Conservation (phyloP, 2,888 invertebrate species). For the Synergus itoensis region DNA sequence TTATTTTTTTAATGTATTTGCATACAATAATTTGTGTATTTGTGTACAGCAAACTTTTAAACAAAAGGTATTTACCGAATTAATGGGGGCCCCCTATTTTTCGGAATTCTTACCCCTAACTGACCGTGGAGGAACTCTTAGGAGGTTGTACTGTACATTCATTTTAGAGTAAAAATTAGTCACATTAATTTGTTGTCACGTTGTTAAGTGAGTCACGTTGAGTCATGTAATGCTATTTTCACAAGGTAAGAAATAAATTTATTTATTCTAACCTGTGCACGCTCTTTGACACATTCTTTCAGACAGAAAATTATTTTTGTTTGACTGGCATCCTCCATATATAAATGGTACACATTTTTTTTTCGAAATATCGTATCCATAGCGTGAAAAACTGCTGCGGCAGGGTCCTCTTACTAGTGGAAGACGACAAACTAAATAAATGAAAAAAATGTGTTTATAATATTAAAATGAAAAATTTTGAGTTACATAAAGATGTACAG, state of each 20-base stretch:
- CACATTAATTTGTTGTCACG: background rate
- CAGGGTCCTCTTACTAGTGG: slow-evolving; percentile 85
- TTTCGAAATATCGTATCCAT: slow-evolving; percentile 88
- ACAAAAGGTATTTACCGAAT: too few relatives aligned
- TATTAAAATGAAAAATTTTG: background rate
- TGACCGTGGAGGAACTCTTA: too few relatives aligned
- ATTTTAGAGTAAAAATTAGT: background rate
- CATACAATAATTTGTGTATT: too few relatives aligned
- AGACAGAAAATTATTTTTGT: slow-evolving; percentile 92
- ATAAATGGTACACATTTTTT: slow-evolving; percentile 91
- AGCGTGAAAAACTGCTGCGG: slow-evolving; percentile 91
- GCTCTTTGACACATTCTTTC: slow-evolving; percentile 85
- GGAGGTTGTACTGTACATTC: too few relatives aligned
- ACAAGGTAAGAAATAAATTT: background rate
- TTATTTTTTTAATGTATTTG: too few relatives aligned
- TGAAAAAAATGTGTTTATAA: background rate
- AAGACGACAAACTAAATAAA: background rate
- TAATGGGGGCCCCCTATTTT: too few relatives aligned
- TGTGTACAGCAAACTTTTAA: too few relatives aligned
- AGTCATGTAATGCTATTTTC: background rate
- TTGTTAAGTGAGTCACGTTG: too few relatives aligned
- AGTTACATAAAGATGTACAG: background rate
- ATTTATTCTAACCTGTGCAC: slow-evolving; percentile 77
- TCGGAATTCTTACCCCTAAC: too few relatives aligned
- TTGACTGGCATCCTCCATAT: slow-evolving; percentile 94